Evolutionary conservation across 2,797 vertebrate species (phyloP).

Genomic region (Danio tinwini): DNA sequence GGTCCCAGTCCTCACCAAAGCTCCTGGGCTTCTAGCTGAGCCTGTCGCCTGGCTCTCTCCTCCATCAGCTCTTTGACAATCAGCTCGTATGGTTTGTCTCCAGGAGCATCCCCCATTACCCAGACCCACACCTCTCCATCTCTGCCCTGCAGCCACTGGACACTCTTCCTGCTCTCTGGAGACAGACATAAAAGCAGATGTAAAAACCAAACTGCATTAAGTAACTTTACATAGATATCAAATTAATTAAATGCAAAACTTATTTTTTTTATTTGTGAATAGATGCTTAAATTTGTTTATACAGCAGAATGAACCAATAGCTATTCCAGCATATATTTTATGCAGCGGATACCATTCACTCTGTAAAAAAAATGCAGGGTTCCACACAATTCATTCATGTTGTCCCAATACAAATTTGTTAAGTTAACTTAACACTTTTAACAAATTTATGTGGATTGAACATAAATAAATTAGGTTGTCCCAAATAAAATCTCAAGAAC

Average conservation of each 20-base stretch:
- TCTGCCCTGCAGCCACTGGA: constrained; percentile 80
- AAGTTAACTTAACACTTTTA: no score
- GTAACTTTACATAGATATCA: no score
- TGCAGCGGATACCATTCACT: no score
- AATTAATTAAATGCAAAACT: no score
- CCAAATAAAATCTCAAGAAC: no score
- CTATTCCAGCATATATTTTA: no score
- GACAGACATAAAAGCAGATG: constrained; percentile 8
- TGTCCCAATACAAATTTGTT: no score
- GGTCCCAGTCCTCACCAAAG: constrained; percentile 77
- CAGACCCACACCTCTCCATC: constrained; percentile 87
- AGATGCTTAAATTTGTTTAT: background rate
- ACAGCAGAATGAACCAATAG: no score
- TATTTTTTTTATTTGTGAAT: background rate
- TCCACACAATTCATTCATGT: no score
- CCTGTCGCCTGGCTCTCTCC: constrained; percentile 80
- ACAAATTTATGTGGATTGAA: no score
- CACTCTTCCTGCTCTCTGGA: constrained; percentile 73
- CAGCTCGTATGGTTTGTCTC: constrained; percentile 81
- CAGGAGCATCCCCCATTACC: constrained; percentile 84
- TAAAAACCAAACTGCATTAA: constrained; percentile 16
- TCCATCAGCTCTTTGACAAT: constrained; percentile 83
- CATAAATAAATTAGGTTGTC: no score
- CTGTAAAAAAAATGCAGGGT: no score
- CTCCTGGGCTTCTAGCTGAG: constrained; percentile 82